A percentile compares a stretch with the other conserved stretches of the same genome.
Evolutionary conservation across 2,797 vertebrate genomes (phyloP).

Genomic region (Microctenopoma lineatum): DNA sequence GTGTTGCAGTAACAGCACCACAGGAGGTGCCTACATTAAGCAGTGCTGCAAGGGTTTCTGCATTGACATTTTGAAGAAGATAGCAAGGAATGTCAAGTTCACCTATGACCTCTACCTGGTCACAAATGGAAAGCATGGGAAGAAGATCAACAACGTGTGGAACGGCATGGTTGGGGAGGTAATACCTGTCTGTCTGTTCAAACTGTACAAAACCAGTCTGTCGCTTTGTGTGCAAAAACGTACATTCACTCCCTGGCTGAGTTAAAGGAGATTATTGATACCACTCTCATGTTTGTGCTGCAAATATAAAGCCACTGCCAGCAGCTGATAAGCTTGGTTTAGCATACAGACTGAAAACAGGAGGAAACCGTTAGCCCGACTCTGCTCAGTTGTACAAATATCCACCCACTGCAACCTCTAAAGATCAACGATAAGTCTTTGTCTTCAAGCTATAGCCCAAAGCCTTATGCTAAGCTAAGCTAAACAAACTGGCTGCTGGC

Average conservation of each 20-base stretch:
- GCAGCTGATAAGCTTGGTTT: background rate
- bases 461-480: background rate
- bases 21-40: conserved; percentile 91
- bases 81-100: conserved; percentile 95
- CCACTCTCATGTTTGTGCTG: background rate
- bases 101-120: conserved; percentile 98
- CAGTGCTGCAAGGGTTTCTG: conserved; percentile 98
- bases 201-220: no score
- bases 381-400: background rate
- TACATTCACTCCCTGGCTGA: background rate
- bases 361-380: background rate
- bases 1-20: conserved; percentile 90
- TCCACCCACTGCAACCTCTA: background rate
- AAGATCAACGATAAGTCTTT: background rate
- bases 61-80: conserved; percentile 97
- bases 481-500: background rate
- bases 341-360: background rate
- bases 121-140: conserved; percentile 96
- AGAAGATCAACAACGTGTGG: conserved; percentile 98
- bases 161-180: conserved; percentile 99
- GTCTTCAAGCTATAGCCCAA: background rate
- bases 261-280: background rate
- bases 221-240: background rate
- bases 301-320: background rate
- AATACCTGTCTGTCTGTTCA: conserved; percentile 22